phyloP scores from a whole-genome alignment of 2,888 invertebrate genomes.

The Callinectes sapidus region DNA sequence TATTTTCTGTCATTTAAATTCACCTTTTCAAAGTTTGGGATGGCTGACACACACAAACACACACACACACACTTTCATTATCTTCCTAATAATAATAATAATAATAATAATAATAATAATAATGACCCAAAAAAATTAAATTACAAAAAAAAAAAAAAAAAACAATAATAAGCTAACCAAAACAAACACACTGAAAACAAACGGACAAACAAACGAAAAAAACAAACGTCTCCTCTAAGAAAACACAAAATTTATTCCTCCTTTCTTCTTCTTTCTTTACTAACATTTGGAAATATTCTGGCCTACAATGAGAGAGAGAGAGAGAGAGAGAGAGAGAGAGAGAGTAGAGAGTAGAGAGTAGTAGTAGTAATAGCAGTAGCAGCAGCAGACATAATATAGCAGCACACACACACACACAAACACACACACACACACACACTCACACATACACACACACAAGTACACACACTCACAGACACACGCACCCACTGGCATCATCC shows the following conservation, averaged over 20 bases:
- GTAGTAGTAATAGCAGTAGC: slow-evolving; percentile 7
- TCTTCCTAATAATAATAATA: background rate
- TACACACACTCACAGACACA: background rate
- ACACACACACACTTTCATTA: background rate
- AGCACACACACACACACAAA: background rate
- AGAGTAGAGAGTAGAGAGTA: slow-evolving; percentile 31
- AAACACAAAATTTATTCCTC: too few species aligned
- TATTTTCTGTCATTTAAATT: too few species aligned
- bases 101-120: background rate
- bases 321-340: slow-evolving; percentile 21
- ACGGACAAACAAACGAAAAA: background rate
- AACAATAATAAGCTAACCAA: background rate
- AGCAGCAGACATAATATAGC: background rate
- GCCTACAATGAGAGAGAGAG: background rate
- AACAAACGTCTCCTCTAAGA: background rate
- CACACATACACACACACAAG: background rate
- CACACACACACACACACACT: background rate
- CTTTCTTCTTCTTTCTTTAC: background rate
- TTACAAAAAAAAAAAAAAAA: too few species aligned
- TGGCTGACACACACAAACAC: background rate
- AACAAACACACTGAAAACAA: background rate
- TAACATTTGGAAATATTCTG: background rate
- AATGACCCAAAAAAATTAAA: background rate
- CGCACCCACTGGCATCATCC: background rate
- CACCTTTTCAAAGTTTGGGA: background rate